Conservation (phyloP, 2,888 invertebrate genomes). For the Drosophila ustulata region DNA sequence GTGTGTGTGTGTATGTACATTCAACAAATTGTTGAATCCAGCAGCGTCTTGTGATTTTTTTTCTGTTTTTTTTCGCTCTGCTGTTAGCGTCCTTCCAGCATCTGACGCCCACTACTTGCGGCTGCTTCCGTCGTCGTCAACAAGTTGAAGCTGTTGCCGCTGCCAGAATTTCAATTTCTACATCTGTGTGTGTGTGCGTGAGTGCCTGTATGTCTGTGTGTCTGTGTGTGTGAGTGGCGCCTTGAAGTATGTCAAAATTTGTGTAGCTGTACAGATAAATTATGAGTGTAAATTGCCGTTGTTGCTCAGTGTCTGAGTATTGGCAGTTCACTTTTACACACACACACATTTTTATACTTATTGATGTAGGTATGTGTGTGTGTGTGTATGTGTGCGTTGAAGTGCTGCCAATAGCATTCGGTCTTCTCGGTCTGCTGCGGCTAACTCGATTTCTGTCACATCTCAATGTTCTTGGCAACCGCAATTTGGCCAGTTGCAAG, state of each 20-base stretch:
- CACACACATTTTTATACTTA: constrained; percentile 2
- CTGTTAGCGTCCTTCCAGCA: constrained; percentile 47
- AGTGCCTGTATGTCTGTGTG: constrained; percentile 14
- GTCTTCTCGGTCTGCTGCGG: constrained; percentile 14
- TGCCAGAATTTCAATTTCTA: constrained; percentile 59
- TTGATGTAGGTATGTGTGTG: neutral
- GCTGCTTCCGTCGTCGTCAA: constrained; percentile 72
- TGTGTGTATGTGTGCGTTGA: neutral
- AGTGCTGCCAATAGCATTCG: constrained; percentile 23
- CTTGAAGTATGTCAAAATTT: constrained; percentile 69
- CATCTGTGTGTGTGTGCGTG: constrained; percentile 28
- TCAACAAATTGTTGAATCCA: constrained; percentile 81
- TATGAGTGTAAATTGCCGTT: constrained; percentile 67
- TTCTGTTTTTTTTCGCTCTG: constrained; percentile 18
- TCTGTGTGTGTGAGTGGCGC: constrained; percentile 45
- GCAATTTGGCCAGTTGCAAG: constrained; percentile 35
- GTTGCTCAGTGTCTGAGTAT: constrained; percentile 59
- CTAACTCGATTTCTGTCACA: constrained; percentile 44
- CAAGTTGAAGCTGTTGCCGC: constrained; percentile 78
- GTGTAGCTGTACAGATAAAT: constrained; percentile 63
- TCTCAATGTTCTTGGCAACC: constrained; percentile 35
- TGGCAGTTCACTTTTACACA: constrained; percentile 26
- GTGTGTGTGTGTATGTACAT: constrained; percentile 55
- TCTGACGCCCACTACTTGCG: constrained; percentile 68
- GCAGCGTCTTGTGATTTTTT: constrained; percentile 65